Conservation (phyloP, 2,888 invertebrate species). For the Ophion obscuratus region DNA sequence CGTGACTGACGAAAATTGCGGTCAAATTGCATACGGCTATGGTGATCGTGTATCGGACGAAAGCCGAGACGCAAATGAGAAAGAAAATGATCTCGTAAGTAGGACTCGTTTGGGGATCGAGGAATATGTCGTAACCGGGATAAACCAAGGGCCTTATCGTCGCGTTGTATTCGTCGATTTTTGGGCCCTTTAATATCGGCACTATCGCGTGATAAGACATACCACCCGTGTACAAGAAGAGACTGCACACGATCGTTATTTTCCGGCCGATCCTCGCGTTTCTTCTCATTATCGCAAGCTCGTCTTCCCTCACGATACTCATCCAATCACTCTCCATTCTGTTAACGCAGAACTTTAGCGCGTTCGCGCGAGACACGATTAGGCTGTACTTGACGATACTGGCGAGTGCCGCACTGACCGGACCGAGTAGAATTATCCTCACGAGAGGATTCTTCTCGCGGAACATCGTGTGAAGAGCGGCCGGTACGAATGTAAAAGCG, state of each 20-base stretch:
- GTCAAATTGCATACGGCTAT: conserved; percentile 66
- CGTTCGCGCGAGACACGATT: conserved; percentile 13
- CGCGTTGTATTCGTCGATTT: conserved; percentile 38
- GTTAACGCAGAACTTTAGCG: conserved; percentile 47
- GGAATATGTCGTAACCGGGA: conserved; percentile 67
- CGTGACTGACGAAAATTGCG: conserved; percentile 68
- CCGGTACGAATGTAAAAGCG: conserved; percentile 42
- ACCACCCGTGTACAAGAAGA: conserved; percentile 54
- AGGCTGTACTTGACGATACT: conserved; percentile 39
- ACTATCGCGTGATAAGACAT: conserved; percentile 50
- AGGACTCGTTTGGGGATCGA: conserved; percentile 68
- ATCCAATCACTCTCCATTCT: conserved; percentile 55
- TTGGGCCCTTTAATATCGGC: conserved; percentile 34
- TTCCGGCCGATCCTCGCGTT: conserved; percentile 40
- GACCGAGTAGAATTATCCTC: conserved; percentile 27
- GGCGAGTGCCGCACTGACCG: conserved; percentile 24
- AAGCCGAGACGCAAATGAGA: conserved; percentile 31
- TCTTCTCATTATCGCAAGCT: conserved; percentile 63
- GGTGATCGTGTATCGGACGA: conserved; percentile 29
- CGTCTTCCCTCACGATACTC: conserved; percentile 44
- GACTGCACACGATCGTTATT: conserved; percentile 40
- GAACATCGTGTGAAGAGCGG: conserved; percentile 26
- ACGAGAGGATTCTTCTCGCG: conserved; percentile 33
- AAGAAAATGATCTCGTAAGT: conserved; percentile 70
- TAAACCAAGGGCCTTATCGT: conserved; percentile 48